Base-by-base conservation (phyloP, 1,140 invertebrate species). In the Hyposmocoma kahamanoa region DNA sequence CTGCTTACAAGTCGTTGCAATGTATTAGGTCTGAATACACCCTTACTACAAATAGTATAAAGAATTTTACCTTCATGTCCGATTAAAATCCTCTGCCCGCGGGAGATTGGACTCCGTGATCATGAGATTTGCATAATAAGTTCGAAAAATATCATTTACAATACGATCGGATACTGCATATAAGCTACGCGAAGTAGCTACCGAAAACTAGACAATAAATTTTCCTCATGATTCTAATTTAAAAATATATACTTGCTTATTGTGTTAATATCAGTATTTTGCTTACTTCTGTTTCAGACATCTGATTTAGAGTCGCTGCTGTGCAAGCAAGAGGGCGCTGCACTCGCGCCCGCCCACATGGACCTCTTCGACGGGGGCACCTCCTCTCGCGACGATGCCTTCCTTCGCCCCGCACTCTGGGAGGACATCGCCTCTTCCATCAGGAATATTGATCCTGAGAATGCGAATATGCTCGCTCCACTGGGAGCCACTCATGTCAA, bases 371-470 rank as follows among this genome's bases (percentile, higher is more conserved):
- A 84, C 43, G 74, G 79, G 22, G 77, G 83, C 34, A 83, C 84
- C 22, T 86, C 80, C 47, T 87, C 88, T 57, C 90, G 92, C 72
- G 94, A 96, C 75, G 94, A 95, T 84, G 92, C 93, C 30, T 95
- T 94, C 80, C 89, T 94, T 55, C 90, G 93, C 63, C 94, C 94
- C 8, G 91, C 91, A 11, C 88, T 95, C 5, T 96, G 95, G 94
- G 94, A 96, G 79, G 94, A 96, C 86, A 95, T 96, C 72, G 92
- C 94, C 38, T 94, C 93, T 67, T 95, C 93, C 61, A 95, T 96
- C 73, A 92, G 94, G 63, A 95, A 95, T 76, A 91, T 95, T 56
- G 94, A 96, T 73, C 94, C 94, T 11, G 94, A 95, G 73, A 95
- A 95, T 72, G 93, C 94, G n/a, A 92, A 94, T 70, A 94, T 96